phyloP scores from a whole-genome alignment of 2,888 invertebrate genomes.

The Esperia sulphurella region DNA sequence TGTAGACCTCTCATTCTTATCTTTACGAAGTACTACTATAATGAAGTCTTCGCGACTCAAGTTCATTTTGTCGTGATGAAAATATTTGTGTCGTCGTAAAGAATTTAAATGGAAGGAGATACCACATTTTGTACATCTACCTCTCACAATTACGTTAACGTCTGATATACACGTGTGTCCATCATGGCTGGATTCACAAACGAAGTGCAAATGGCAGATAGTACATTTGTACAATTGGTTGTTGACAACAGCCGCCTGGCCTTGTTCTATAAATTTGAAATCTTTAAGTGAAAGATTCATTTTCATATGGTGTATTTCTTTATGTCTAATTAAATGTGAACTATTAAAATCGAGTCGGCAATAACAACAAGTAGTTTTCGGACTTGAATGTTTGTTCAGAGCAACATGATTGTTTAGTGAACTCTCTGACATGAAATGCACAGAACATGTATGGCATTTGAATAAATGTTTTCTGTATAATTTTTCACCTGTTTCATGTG shows the following conservation, averaged over 20 bases:
- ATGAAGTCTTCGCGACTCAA: not conserved
- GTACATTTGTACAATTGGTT: not conserved
- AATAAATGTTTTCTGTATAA: not conserved
- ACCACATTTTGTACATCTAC: not conserved
- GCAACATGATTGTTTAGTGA: not conserved
- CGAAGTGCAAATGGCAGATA: not conserved
- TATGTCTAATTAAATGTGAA: slow-evolving; percentile 6
- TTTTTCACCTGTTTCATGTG: not conserved
- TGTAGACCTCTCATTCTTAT: too few relatives aligned
- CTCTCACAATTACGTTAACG: not conserved
- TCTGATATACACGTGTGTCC: not conserved
- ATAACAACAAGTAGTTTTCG: slow-evolving; percentile 5
- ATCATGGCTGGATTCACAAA: not conserved
- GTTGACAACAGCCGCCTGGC: too few relatives aligned
- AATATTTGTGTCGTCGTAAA: not conserved
- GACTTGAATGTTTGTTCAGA: not conserved
- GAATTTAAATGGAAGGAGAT: not conserved
- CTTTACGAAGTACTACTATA: not conserved
- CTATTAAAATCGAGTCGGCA: slow-evolving; percentile 15
- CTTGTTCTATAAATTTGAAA: not conserved
- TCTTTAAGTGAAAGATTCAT: not conserved
- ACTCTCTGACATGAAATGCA: slow-evolving; percentile 1
- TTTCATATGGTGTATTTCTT: slow-evolving; percentile 11
- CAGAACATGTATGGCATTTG: not conserved
- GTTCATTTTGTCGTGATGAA: not conserved